Evolutionary conservation across 2,113 vertebrate species (phyloP), one percentile per base, ranked within the genome.

Genomic region (Mixornis gularis): DNA sequence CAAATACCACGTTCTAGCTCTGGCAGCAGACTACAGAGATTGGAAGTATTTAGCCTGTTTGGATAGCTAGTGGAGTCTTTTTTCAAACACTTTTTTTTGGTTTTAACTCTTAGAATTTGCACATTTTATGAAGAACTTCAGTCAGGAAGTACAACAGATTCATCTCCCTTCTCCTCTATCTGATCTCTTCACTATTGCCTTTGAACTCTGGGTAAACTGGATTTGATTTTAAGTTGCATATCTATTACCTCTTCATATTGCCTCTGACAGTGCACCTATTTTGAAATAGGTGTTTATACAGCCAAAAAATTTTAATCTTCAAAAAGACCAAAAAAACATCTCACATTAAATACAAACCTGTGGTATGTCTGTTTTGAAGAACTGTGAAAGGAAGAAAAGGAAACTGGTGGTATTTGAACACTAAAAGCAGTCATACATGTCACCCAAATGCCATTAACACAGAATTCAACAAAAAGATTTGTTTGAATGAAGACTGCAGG

Each of bases 171-270:
- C 59, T 81, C 36, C 41, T 93, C 49, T 85, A 4, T 80, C 65
- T 66, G 52, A 69, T 94, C 56, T 79, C 79, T 79, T 88, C 3
- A 0, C 46, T 56, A 52, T 71, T 64, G 74, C 44, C 89, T 94
- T 91, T 95, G 74, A 94, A 71, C 72, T 81, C 66, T 83, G 69
- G n/a, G 41, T 72, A 96, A 94, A 94, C n/a, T 92, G 62, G 79
- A 94, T 96, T 95, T 94, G 66, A 87, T 90, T 95, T 94, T 83
- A 93, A 85, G 70, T 89, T 93, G 68, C 36, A 66, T 43, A 69
- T 68, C 80, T 70, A 27, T 60, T 86, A 38, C 34, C 51, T 94
- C 82, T 94, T 91, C 56, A 68, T 62, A 79, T 48, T 70, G 86
- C 70, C 46, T 91, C 56, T 29, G 56, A 60, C 60, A 65, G n/a